These are phyloP conservation scores for Nematopogon swammerdamellus DNA, from an alignment of 2,888 invertebrate species.

Conservation along the genomic window DNA sequence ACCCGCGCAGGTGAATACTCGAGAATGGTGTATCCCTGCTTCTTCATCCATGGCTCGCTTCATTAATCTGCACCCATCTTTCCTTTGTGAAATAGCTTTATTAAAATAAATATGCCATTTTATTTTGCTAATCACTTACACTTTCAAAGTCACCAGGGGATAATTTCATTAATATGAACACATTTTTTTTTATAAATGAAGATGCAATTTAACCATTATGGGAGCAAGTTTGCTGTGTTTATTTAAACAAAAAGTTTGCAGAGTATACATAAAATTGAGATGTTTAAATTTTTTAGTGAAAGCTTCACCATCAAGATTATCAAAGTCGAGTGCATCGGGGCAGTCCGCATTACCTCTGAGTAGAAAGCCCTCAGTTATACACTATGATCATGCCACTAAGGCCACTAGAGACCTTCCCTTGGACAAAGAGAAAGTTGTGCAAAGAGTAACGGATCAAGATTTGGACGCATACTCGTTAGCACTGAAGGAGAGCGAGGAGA, in stretches of 20 bases:
- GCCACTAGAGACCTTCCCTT: constrained; percentile 24
- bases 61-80: too few species aligned
- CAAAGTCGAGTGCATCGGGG: not conserved
- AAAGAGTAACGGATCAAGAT: constrained; percentile 21
- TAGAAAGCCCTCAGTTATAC: constrained; percentile 27
- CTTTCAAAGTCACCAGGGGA: too few species aligned
- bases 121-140: too few species aligned
- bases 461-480: constrained; percentile 43
- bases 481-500: constrained; percentile 22
- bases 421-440: constrained; percentile 10
- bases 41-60: not conserved
- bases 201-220: too few species aligned
- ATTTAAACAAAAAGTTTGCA: too few species aligned
- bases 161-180: too few species aligned
- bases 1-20: not conserved
- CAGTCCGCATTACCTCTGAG: constrained; percentile 4
- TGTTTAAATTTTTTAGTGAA: not conserved
- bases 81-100: too few species aligned
- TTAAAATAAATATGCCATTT: too few species aligned
- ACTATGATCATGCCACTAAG: constrained; percentile 38
- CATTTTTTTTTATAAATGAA: too few species aligned
- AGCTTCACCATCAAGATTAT: not conserved
- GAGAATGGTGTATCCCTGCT: not conserved
- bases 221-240: too few species aligned
- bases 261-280: too few species aligned